A percentile compares a stretch with the other conserved stretches of the same genome.
These are phyloP conservation scores for Drosophila limbata DNA, from an alignment of 2,888 invertebrate species.

Conservation along the genomic window DNA sequence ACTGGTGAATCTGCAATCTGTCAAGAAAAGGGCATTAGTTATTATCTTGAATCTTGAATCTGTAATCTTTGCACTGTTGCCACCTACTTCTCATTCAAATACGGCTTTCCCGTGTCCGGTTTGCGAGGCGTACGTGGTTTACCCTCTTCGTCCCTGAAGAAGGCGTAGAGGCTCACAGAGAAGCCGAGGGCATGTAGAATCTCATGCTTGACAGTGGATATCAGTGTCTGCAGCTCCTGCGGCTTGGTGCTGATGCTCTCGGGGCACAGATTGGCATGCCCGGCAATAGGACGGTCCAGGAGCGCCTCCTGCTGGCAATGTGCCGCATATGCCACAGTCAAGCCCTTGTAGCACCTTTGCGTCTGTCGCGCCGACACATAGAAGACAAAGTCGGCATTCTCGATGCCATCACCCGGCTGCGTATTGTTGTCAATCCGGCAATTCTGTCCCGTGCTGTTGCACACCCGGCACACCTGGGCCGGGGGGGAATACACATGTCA, in stretches of 20 bases:
- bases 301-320: constrained; percentile 98
- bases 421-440: constrained; percentile 88
- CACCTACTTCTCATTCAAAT: constrained; percentile 93
- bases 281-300: constrained; percentile 98
- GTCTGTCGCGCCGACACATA: constrained; percentile 98
- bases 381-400: constrained; percentile 96
- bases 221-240: constrained; percentile 94
- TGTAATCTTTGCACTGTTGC: not conserved
- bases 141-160: constrained; percentile 94
- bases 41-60: not conserved
- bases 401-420: constrained; percentile 89
- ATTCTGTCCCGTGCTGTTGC: constrained; percentile 94
- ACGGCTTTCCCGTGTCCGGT: constrained; percentile 94
- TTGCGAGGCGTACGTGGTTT: constrained; percentile 93
- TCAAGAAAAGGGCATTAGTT: constrained; percentile 15
- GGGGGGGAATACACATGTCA: not conserved
- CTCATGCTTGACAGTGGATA: constrained; percentile 99
- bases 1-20: constrained; percentile 96
- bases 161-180: constrained; percentile 98
- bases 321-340: constrained; percentile 98
- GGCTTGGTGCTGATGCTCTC: constrained; percentile 95
- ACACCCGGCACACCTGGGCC: constrained; percentile 92
- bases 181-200: constrained; percentile 99
- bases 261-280: constrained; percentile 99
- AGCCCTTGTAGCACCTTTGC: constrained; percentile 94